phyloP scores from a whole-genome alignment of 2,888 invertebrate genomes.

The Eupithecia insigniata region DNA sequence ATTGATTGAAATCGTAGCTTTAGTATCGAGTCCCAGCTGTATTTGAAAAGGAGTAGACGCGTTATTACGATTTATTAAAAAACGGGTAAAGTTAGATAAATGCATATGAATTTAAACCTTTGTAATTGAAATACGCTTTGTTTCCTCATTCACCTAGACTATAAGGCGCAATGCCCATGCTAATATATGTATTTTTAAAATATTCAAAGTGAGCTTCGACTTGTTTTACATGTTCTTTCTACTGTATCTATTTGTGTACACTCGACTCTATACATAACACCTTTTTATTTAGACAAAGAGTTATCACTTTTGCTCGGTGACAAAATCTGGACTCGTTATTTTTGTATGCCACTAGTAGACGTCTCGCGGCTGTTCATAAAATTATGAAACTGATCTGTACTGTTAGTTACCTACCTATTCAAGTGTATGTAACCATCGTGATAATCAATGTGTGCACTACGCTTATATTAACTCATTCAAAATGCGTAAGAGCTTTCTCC shows the following conservation, averaged over 20 bases:
- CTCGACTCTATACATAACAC: background rate
- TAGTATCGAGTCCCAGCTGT: background rate
- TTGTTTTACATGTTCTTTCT: background rate
- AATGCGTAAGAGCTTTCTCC: slow-evolving; percentile 28
- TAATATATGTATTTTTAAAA: background rate
- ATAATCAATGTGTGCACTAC: slow-evolving; percentile 36
- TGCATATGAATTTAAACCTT: background rate
- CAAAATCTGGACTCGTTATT: background rate
- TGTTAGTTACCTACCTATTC: slow-evolving; percentile 4
- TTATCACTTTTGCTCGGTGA: background rate
- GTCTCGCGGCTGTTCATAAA: background rate
- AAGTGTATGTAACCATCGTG: slow-evolving; percentile 40
- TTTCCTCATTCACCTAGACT: background rate
- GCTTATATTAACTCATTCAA: slow-evolving; percentile 30
- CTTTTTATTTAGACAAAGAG: no score
- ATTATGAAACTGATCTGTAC: slow-evolving; percentile 22
- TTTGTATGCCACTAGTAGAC: background rate
- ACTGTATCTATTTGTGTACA: background rate
- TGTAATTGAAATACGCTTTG: background rate
- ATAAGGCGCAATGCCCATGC: background rate
- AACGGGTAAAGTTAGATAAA: background rate
- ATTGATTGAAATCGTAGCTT: slow-evolving; percentile 5
- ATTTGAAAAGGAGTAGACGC: slow-evolving; percentile 8
- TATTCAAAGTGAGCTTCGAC: background rate
- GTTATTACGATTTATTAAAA: background rate